phyloP scores from a whole-genome alignment of 1,140 invertebrate genomes.

The Heliconius hewitsoni region DNA sequence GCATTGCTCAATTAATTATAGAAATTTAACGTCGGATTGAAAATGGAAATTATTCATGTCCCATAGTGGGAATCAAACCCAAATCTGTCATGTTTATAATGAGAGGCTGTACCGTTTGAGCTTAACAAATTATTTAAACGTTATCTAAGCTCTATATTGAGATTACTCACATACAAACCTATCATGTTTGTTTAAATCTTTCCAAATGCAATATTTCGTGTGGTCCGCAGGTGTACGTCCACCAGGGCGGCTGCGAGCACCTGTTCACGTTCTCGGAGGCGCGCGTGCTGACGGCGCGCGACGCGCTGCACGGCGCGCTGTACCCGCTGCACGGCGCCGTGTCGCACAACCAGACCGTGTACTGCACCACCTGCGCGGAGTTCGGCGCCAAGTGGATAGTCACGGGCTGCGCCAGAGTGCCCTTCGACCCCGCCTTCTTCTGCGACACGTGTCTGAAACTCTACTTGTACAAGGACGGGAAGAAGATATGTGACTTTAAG shows the following conservation, averaged over 20 bases:
- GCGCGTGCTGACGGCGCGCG: constrained; percentile 46
- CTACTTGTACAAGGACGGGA: constrained; percentile 84
- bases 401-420: constrained; percentile 81
- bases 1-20: no score
- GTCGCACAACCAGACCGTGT: constrained; percentile 64
- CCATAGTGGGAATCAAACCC: no score
- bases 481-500: constrained; percentile 82
- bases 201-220: no score
- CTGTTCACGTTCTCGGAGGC: constrained; percentile 89
- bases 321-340: constrained; percentile 82
- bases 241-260: constrained; percentile 95
- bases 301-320: constrained; percentile 67
- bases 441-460: constrained; percentile 85
- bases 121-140: no score
- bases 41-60: no score
- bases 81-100: no score
- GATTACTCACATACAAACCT: no score
- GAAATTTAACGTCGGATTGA: constrained; percentile 61
- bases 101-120: no score
- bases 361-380: constrained; percentile 72
- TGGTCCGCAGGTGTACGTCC: constrained; percentile 87
- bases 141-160: no score
- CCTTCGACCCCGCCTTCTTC: constrained; percentile 85
- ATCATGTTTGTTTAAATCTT: no score
- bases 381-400: constrained; percentile 83